Base-by-base conservation (phyloP, 2,888 invertebrate genomes). In the Lapara coniferarum region DNA sequence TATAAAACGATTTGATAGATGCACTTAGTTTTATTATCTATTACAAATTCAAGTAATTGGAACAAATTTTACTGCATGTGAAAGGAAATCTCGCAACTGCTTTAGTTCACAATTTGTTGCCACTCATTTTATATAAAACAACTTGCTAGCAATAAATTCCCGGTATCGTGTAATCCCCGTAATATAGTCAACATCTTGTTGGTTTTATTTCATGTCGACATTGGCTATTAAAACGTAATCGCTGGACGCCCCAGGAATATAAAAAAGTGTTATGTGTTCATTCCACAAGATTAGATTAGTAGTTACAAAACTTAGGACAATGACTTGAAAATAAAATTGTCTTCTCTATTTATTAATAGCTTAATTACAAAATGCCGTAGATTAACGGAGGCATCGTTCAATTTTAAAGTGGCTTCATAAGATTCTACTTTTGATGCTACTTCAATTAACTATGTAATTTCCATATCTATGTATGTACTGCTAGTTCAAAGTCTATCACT, bases 51-150 rank as follows among this genome's bases (percentile, higher is more conserved):
- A 49, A 49, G 46, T 49, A 49, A 44, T 63, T 63, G 19, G 46
- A 63, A 63, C 63, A 7, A 49, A 63, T 49, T 59, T 49, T 63
- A 63, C 49, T 63, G 49, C 63, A 44, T 63, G 63, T 63, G 63
- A 63, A 49, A 63, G 63, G 63, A 63, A 63, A 63, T 63, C 49
- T 49, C 49, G 63, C 19, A 63, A 63, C 63, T 19, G 19, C 63
- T 16, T 16, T 19, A 46, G 44, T 59, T 44, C 46, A 44, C 37
- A 44, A n/a, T 37, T 37, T 6, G n/a, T 58, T 58, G 2, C 10
- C 44, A 46, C 44, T 16, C 44, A 59, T 16, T 44, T 59, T 59
- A 16, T 46, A 46, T 46, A 16, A 63, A 63, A 16, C 63, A 63
- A 63, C 49, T 5, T 13, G 4, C 16, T 16, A 16, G 63, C 49